Base-by-base conservation (phyloP, 2,797 vertebrate genomes). In the Craterocephalus amniculus region DNA sequence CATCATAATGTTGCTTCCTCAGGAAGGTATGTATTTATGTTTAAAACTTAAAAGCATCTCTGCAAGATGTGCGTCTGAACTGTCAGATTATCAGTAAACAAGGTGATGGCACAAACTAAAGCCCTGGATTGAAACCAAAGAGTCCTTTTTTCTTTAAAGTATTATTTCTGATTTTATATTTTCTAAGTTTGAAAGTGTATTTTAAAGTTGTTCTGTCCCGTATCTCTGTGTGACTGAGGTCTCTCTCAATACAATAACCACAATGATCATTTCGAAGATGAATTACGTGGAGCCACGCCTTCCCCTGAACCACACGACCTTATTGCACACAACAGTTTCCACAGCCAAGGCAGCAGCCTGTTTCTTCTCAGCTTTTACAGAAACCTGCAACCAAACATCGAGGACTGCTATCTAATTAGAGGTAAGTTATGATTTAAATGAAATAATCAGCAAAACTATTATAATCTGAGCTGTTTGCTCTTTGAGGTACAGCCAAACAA, bases 381-480 rank as follows among this genome's bases (percentile, higher is more conserved):
- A 14, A 52, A 11, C 45, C n/a, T 9, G 5, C 16, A 1, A n/a
- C 18, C 4, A 45, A 45, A 12, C n/a, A 26, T 4, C 6, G 24
- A 67, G 51, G 31, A 7, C 14, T 34, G n/a, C 12, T 12, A 11
- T 60, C 31, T 27, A 52, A 10, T 56, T 43, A 34, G 29, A 11
- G 75, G 86, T 83, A 69, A 83, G 76, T 58, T 27, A 6, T 34
- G 20, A 63, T 77, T 70, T 71, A 12, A 48, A 11, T 18, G 1
- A 31, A 29, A n/a, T 59, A 4, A 8, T 8, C 4, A 36, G 13
- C 35, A n/a, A 1, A 12, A 36, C 35, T 13, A 12, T 36, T 40
- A 16, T 40, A 40, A 2, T 40, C 38, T 6, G 4, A 36, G 10
- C 35, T 36, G 4, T 36, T 36, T 2, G 35, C 10, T 36, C 11